These are phyloP conservation scores for Acanthopagrus latus DNA, from an alignment of 2,797 vertebrate genomes.

Conservation along the genomic window DNA sequence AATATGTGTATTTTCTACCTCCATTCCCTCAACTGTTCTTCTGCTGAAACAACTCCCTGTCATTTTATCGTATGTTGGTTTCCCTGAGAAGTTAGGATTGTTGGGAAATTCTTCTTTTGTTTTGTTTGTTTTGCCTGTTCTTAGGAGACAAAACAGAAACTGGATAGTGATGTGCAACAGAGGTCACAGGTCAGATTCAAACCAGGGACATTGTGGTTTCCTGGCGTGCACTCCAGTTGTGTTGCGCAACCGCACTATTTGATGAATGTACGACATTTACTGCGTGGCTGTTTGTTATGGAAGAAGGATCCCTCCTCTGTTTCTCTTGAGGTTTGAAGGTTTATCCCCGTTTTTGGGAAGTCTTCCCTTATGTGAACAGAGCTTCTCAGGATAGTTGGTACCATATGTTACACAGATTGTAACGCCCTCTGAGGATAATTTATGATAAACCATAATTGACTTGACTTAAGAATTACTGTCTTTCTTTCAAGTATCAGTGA, in stretches of 20 bases:
- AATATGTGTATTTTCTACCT: conserved; percentile 27
- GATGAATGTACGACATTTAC: conserved; percentile 18
- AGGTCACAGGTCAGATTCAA: conserved; percentile 19
- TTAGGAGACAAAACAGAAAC: conserved; percentile 13
- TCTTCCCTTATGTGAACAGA: not conserved
- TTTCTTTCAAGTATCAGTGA: not conserved
- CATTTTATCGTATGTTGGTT: conserved; percentile 18
- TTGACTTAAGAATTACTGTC: not conserved
- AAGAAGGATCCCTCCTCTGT: conserved; percentile 4
- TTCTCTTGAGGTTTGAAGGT: conserved; percentile 3
- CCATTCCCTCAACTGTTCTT: not conserved
- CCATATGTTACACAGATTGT: not conserved
- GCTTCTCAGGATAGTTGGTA: not conserved
- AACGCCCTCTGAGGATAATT: not conserved
- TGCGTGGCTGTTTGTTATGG: not conserved
- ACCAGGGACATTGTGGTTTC: not conserved
- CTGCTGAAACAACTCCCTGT: not conserved
- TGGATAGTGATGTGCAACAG: not conserved
- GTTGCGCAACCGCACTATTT: conserved; percentile 1
- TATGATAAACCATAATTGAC: not conserved
- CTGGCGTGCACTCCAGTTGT: not conserved
- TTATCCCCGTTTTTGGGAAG: not conserved
- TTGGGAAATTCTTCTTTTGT: conserved; percentile 1
- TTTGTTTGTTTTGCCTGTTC: not conserved
- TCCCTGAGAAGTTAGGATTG: not conserved